Percentiles rank a stretch among this genome's conserved stretches.
These are phyloP conservation scores for Unio pictorum DNA, from an alignment of 2,888 invertebrate genomes.

Conservation along the genomic window DNA sequence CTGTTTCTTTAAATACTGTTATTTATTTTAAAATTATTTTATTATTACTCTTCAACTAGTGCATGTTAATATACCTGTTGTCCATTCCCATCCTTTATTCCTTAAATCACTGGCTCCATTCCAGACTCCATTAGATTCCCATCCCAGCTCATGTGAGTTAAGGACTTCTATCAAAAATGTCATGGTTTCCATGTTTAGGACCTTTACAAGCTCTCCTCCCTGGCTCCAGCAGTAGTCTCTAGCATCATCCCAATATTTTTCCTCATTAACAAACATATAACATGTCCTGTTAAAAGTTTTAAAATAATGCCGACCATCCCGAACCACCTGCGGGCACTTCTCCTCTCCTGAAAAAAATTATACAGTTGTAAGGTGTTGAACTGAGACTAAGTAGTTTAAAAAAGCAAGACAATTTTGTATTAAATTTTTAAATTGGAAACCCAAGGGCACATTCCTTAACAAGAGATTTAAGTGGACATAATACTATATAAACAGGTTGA, in stretches of 20 bases:
- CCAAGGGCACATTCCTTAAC: too few species aligned
- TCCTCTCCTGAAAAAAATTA: too few species aligned
- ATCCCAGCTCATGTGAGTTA: constrained; percentile 47
- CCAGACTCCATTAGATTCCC: constrained; percentile 60
- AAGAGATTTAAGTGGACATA: too few species aligned
- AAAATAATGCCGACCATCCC: constrained; percentile 21
- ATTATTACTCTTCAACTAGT: too few species aligned
- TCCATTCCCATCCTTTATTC: constrained; percentile 55
- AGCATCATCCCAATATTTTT: constrained; percentile 57
- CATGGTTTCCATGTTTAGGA: constrained; percentile 50
- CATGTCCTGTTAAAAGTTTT: constrained; percentile 40
- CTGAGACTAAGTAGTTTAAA: too few species aligned
- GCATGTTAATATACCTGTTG: constrained; percentile 44
- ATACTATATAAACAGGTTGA: too few species aligned
- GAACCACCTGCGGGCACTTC: constrained; percentile 37
- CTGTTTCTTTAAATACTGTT: too few species aligned
- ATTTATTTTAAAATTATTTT: too few species aligned
- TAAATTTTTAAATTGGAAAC: too few species aligned
- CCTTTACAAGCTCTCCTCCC: constrained; percentile 56
- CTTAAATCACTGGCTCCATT: constrained; percentile 51
- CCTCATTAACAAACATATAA: constrained; percentile 54
- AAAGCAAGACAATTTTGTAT: too few species aligned
- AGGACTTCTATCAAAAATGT: constrained; percentile 43
- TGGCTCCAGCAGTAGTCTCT: constrained; percentile 48
- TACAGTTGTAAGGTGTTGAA: too few species aligned